These are phyloP conservation scores for Mormyrops boulengeri DNA, from an alignment of 2,797 vertebrate species.

Conservation along the genomic window DNA sequence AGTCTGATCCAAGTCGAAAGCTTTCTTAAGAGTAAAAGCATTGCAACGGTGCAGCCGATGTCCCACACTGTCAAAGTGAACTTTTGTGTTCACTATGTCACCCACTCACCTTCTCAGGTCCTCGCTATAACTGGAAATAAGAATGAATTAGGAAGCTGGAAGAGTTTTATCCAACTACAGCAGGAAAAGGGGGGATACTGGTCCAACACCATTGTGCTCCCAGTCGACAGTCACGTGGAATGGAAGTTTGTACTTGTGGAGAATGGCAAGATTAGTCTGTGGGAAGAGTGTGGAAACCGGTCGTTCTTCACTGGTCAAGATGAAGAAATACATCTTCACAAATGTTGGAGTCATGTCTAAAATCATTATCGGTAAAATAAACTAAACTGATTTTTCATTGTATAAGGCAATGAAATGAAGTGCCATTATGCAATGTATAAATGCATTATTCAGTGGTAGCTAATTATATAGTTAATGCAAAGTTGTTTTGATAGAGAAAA, in stretches of 20 bases:
- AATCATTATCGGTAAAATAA: not conserved
- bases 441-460: not conserved
- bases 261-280: slow-evolving; percentile 71
- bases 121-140: slow-evolving; percentile 80
- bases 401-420: not conserved
- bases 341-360: slow-evolving; percentile 77
- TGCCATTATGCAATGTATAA: not conserved
- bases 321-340: slow-evolving; percentile 66
- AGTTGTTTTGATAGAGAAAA: not conserved
- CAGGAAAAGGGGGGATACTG: slow-evolving; percentile 70
- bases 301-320: slow-evolving; percentile 64
- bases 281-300: slow-evolving; percentile 88
- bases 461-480: not conserved
- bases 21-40: slow-evolving; percentile 48
- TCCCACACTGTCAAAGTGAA: slow-evolving; percentile 63
- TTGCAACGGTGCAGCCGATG: slow-evolving; percentile 61
- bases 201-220: slow-evolving; percentile 66
- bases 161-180: slow-evolving; percentile 65
- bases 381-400: not conserved
- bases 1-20: slow-evolving; percentile 27
- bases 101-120: slow-evolving; percentile 55
- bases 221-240: slow-evolving; percentile 66
- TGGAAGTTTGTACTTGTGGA: slow-evolving; percentile 94
- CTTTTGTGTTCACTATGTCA: slow-evolving; percentile 82
- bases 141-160: slow-evolving; percentile 78